phyloP scores from a whole-genome alignment of 1,140 invertebrate genomes.

The Drosophila sproati region DNA sequence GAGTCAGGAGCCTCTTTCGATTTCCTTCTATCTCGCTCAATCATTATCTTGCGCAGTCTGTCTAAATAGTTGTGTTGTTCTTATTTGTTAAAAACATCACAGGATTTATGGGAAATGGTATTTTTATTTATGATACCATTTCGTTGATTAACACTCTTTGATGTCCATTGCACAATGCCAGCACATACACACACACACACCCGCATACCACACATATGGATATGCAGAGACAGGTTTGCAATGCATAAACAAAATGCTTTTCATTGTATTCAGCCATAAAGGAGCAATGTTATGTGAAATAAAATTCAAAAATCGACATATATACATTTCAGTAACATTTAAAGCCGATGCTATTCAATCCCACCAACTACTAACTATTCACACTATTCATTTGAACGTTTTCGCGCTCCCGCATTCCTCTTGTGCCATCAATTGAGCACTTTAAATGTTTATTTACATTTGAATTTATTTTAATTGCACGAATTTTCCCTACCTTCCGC shows the following conservation, averaged over 20 bases:
- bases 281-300: conserved; percentile 9
- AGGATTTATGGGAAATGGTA: conserved; percentile 78
- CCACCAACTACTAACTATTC: not conserved
- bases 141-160: conserved; percentile 81
- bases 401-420: not conserved
- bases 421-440: not conserved
- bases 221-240: conserved; percentile 6
- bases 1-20: not conserved
- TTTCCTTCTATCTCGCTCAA: not conserved
- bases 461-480: no score
- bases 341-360: conserved; percentile 5
- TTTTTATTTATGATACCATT: conserved; percentile 83
- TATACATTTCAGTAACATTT: conserved; percentile 19
- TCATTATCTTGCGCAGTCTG: not conserved
- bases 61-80: conserved; percentile 46
- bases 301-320: not conserved
- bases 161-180: conserved; percentile 26
- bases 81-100: conserved; percentile 78
- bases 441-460: not conserved
- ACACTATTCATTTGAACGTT: not conserved
- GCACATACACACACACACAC: conserved; percentile 3
- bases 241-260: conserved; percentile 31
- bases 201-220: not conserved
- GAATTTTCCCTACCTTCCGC: no score
- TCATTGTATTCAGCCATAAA: conserved; percentile 27